Conservation (phyloP, 2,797 vertebrate genomes). For the Semotilus atromaculatus region DNA sequence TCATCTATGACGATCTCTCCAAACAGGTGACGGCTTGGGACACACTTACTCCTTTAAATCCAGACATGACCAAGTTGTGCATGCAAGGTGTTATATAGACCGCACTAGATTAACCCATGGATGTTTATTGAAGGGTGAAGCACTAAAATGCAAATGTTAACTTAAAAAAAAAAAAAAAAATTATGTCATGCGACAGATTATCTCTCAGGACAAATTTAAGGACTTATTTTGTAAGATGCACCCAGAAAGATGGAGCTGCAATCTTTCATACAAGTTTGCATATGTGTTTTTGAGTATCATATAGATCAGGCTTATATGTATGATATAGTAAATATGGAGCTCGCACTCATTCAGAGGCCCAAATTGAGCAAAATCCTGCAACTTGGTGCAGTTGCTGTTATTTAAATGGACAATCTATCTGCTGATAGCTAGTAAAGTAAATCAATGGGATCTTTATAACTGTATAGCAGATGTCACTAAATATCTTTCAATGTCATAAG, state of each 20-base stretch:
- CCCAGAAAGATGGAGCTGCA: no score
- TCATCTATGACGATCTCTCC: constrained; percentile 98
- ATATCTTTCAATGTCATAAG: not conserved
- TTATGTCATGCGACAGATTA: no score
- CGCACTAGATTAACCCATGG: not conserved
- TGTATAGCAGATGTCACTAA: not conserved
- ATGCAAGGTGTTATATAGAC: not conserved
- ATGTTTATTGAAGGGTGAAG: not conserved
- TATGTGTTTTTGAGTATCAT: not conserved
- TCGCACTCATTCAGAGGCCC: not conserved
- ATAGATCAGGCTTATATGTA: not conserved
- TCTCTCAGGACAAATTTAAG: no score
- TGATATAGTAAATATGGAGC: not conserved
- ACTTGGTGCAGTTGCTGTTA: no score
- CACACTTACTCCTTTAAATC: not conserved
- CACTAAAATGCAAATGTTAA: not conserved
- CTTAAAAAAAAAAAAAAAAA: no score
- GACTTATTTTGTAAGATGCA: no score
- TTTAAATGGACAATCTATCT: not conserved
- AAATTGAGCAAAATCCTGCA: no score
- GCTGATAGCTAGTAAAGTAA: not conserved
- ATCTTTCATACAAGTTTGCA: not conserved
- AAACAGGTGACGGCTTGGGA: constrained; percentile 85
- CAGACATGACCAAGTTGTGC: not conserved
- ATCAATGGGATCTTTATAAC: not conserved